Base-by-base conservation (phyloP, 2,797 vertebrate species). In the Enteromius trimaculatus region DNA sequence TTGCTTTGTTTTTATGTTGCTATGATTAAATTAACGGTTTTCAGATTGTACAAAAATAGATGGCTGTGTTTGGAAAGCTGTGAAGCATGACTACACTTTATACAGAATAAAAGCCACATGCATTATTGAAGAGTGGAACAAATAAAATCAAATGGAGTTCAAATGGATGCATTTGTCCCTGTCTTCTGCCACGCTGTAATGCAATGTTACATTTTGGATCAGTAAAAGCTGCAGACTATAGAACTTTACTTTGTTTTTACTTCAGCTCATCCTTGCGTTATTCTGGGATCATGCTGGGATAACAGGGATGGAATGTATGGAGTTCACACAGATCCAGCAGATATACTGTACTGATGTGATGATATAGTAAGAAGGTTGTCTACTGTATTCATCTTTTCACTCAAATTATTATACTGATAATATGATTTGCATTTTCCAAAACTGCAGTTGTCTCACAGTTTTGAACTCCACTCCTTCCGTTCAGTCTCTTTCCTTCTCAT, bases 111-210 rank as follows among this genome's bases (percentile, higher is more conserved):
- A 39, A 77, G 37, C 55, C n/a, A 13, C 23, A 23, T 51, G 64
- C 64, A 39, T 39, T 66, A 55, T 68, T 79, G 21, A 79, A 69
- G 3, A 39, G 77, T 53, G 31, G 31, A 69, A 39, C 11, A 79
- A 55, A 49, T 78, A 8, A 42, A 60, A 29, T 64, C 31, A 75
- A 55, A n/a, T 17, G 47, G 16, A 51, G 47, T 72, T 72, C n/a
- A 72, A 49, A 51, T 53, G 47, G 49, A 71, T 49, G 11, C 1
- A 53, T 77, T 62, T 62, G n/a, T 58, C 34, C 13, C 19, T 5
- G 53, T 26, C n/a, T 62, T 62, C 71, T 55, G 71, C 29, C 19
- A 53, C 47, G 10, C 21, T 53, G 49, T 14, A 53, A 34, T 34
- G 26, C 9, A 34, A 21, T 16, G 3, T 23, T 16, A 39, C 21